Percentiles rank a stretch among this genome's conserved stretches.
Evolutionary conservation across 2,797 vertebrate species (phyloP).

Genomic region (Benthosema pterotum): DNA sequence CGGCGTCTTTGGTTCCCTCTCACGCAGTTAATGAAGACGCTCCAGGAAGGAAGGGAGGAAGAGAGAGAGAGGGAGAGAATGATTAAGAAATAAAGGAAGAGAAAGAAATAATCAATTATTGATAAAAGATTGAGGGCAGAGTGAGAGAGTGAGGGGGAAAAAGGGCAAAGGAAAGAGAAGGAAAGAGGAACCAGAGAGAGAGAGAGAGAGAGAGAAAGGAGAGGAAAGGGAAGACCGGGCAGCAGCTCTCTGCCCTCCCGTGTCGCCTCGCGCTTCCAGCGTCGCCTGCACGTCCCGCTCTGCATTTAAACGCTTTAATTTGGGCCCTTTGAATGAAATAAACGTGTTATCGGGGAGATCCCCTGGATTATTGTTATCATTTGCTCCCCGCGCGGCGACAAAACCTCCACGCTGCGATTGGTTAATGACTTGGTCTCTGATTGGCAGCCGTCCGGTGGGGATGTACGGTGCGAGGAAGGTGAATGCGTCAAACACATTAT

Average conservation of each 20-base stretch:
- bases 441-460: constrained; percentile 74
- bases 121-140: neutral
- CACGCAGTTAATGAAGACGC: constrained; percentile 71
- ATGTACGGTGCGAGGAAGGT: constrained; percentile 51
- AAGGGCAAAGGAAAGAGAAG: neutral
- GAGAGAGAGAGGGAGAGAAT: neutral
- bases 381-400: constrained; percentile 70
- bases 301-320: constrained; percentile 69
- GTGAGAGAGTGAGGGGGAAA: neutral
- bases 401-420: constrained; percentile 72
- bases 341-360: constrained; percentile 75
- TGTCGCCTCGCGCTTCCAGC: constrained; percentile 54
- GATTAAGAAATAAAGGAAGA: neutral
- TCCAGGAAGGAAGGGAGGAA: constrained; percentile 28
- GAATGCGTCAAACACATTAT: constrained; percentile 7
- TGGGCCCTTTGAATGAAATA: constrained; percentile 79
- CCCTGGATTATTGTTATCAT: constrained; percentile 72
- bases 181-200: neutral
- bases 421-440: constrained; percentile 74
- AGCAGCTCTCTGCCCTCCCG: constrained; percentile 31
- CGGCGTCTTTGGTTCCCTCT: constrained; percentile 72
- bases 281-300: constrained; percentile 64
- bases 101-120: neutral
- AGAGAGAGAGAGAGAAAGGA: constrained; percentile 2
- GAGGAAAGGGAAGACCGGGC: neutral